A percentile compares a stretch with the other conserved stretches of the same genome.
Evolutionary conservation across 2,113 vertebrate species (phyloP).

Genomic region (Laticauda colubrina): DNA sequence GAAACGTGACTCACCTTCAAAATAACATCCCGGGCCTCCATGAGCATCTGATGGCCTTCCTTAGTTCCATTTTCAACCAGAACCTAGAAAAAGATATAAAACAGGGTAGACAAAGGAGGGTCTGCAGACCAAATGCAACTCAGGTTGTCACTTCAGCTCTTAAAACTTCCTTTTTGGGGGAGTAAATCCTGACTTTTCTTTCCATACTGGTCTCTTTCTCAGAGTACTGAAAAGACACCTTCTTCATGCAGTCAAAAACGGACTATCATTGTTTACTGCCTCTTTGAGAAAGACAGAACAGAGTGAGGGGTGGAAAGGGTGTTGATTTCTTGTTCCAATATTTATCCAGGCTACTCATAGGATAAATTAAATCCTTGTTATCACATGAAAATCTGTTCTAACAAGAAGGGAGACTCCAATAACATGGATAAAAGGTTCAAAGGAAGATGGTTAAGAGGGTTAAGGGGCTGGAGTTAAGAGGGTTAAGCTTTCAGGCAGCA

Average conservation of each 20-base stretch:
- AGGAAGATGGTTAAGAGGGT: neutral
- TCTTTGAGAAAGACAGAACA: neutral
- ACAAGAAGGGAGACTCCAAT: neutral
- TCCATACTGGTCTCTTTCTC: neutral
- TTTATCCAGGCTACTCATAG: neutral
- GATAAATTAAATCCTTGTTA: neutral
- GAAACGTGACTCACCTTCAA: constrained; percentile 63
- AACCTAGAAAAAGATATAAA: constrained; percentile 65
- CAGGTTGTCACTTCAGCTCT: neutral
- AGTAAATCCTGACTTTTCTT: neutral
- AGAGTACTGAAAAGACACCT: neutral
- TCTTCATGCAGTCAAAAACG: neutral
- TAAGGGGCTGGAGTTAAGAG: neutral
- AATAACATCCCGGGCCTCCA: constrained; percentile 82
- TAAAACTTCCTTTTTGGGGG: neutral
- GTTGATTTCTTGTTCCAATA: neutral
- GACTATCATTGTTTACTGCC: neutral
- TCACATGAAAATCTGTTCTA: neutral
- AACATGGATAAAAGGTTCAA: neutral
- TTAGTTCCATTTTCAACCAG: constrained; percentile 87
- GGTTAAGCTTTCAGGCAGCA: neutral
- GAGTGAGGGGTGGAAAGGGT: neutral
- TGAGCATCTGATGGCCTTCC: constrained; percentile 82
- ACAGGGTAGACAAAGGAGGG: neutral
- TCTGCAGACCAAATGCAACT: neutral